Evolutionary conservation across 2,113 vertebrate species (phyloP).

Genomic region (Lontra canadensis): DNA sequence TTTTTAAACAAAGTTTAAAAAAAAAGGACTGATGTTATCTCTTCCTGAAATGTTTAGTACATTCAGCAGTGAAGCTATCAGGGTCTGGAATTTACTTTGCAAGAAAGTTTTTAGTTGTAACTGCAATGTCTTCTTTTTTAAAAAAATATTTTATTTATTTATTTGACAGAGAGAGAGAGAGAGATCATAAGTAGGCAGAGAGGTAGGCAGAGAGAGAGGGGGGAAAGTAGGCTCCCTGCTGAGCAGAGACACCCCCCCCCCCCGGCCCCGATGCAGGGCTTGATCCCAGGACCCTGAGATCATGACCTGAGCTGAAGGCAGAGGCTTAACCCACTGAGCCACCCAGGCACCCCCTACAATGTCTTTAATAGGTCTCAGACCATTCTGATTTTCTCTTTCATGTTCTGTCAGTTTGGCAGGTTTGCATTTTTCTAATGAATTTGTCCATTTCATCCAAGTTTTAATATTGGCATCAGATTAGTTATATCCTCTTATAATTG

Average conservation of each 20-base stretch:
- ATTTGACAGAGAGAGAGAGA: no score
- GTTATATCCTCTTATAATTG: not conserved
- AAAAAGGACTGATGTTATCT: not conserved
- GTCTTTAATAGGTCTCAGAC: not conserved
- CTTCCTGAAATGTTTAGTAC: not conserved
- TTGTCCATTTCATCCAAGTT: not conserved
- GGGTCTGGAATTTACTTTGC: slow-evolving; percentile 11
- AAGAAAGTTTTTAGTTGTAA: not conserved
- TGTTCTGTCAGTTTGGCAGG: not conserved
- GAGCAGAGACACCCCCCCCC: no score
- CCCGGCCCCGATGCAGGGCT: no score
- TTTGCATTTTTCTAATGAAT: not conserved
- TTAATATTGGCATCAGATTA: not conserved
- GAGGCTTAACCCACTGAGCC: no score
- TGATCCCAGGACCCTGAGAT: no score
- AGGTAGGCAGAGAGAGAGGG: no score
- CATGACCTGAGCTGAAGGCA: no score
- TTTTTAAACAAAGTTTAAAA: not conserved
- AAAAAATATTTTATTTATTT: no score
- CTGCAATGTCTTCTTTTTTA: not conserved
- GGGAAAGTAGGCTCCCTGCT: no score
- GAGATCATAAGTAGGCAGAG: no score
- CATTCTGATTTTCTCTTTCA: not conserved
- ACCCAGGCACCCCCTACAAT: not conserved
- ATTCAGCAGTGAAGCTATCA: not conserved